Percentiles rank a stretch among this genome's conserved stretches.
These are phyloP conservation scores for Lycodopsis pacificus DNA, from an alignment of 2,797 vertebrate species.

Conservation along the genomic window DNA sequence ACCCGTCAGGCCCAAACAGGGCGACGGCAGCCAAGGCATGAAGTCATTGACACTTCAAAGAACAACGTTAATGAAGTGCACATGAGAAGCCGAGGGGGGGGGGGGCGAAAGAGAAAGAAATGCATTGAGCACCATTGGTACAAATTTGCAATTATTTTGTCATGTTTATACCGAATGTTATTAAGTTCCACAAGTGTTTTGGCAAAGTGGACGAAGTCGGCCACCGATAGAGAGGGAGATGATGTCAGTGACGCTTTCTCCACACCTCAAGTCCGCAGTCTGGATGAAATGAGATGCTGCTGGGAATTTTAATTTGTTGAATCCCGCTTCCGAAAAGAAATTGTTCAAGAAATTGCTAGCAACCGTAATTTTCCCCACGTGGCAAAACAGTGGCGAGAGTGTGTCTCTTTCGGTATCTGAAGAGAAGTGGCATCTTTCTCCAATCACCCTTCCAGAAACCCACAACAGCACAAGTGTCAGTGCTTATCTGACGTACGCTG, in stretches of 20 bases:
- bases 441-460: not conserved
- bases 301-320: not conserved
- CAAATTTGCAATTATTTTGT: conserved; percentile 19
- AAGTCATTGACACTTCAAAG: conserved; percentile 77
- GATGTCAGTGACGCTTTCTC: not conserved
- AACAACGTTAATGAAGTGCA: conserved; percentile 66
- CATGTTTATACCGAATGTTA: conserved; percentile 13
- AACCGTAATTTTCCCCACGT: not conserved
- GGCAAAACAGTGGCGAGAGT: not conserved
- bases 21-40: conserved; percentile 72
- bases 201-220: conserved; percentile 4
- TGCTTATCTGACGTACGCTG: not conserved
- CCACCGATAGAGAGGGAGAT: conserved; percentile 3
- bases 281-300: not conserved
- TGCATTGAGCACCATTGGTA: conserved; percentile 12
- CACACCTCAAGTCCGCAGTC: not conserved
- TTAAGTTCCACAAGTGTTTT: conserved; percentile 7
- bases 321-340: not conserved
- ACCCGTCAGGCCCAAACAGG: conserved; percentile 65
- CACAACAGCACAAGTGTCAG: not conserved
- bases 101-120: conserved; percentile 36
- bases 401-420: not conserved
- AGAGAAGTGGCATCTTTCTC: not conserved
- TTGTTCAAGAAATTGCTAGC: not conserved
- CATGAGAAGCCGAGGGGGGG: conserved; percentile 48